Evolutionary conservation across 2,797 vertebrate species (phyloP), one percentile per base, ranked within the genome.

Genomic region (Sebastes minor): DNA sequence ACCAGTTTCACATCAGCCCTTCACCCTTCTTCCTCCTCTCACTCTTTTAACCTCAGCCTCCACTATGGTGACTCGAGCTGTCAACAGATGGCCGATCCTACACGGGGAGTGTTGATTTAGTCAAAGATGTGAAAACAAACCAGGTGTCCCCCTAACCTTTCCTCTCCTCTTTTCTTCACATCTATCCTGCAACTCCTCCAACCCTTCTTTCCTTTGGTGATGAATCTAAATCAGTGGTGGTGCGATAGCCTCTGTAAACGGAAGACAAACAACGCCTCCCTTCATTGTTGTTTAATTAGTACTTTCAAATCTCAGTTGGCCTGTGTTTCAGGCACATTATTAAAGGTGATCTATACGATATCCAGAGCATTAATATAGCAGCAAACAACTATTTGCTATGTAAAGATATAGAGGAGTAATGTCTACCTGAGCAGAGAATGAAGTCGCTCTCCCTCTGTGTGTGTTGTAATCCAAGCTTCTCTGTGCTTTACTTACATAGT

Each of bases 1-100:
- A 25, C 46, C 38, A 9, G 2, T 55, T 28, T 55, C 12, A 73
- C 74, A 76, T 57, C 69, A 74, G 52, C 71, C 65, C 30, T 28
- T 88, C 71, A 20, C 61, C 71, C 63, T 2, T 69, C 70, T 27
- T 64, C 83, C 67, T 56, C 46, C 73, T 73, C 76, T 64, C 74
- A 66, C 67, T 81, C 13, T 59, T 23, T 70, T 82, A 76, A 90
- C 86, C 79, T 77, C 86, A 83, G 76, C 68, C 80, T 83, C 73
- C 86, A 10, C 74, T 11, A 14, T 35, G 82, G 85, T 88, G 90
- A 92, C 83, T 85, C 35, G 70, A 89, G 83, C 86, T 93, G 91
- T 93, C 90, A 88, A 84, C 92, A 89, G 82, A 89, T 86, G 90
- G 84, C 56, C 38, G 25, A 74, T 88, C 85, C 89, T 86, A 88